Conservation (phyloP, 1,140 invertebrate species). For the Bradysia coprophila region DNA sequence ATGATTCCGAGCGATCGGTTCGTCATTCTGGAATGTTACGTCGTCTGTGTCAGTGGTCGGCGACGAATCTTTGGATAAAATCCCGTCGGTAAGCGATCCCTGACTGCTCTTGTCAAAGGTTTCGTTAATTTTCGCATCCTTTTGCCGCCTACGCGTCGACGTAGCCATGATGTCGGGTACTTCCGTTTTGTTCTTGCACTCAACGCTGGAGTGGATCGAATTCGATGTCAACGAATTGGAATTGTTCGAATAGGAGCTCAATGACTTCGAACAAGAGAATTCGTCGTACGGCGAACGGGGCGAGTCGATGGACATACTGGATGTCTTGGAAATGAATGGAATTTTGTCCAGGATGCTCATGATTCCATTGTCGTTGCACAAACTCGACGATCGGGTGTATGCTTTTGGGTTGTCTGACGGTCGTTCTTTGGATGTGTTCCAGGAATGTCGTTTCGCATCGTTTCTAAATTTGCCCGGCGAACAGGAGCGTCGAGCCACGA, state of each 20-base stretch:
- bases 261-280: constrained; percentile 17
- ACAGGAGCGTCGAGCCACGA: constrained; percentile 23
- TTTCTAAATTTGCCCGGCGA: too few relatives aligned
- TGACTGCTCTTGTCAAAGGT: constrained; percentile 23
- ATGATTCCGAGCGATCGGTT: constrained; percentile 10
- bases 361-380: constrained; percentile 27
- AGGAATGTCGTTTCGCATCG: constrained; percentile 35
- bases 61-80: constrained; percentile 20
- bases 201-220: constrained; percentile 2
- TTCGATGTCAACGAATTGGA: constrained; percentile 7
- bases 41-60: constrained; percentile 20
- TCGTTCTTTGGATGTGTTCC: constrained; percentile 17
- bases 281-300: constrained; percentile 20
- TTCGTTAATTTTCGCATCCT: constrained; percentile 20
- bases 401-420: too few relatives aligned
- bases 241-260: constrained; percentile 19
- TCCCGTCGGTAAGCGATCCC: constrained; percentile 18
- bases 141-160: constrained; percentile 6
- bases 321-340: constrained; percentile 20
- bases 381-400: constrained; percentile 37
- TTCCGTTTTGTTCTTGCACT: not conserved
- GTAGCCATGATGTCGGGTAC: constrained; percentile 8
- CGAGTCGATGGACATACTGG: constrained; percentile 18
- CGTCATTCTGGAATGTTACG: constrained; percentile 16
- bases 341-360: constrained; percentile 24